Evolutionary conservation across 2,113 vertebrate genomes (phyloP).

Genomic region (Limnothrissa miodon): DNA sequence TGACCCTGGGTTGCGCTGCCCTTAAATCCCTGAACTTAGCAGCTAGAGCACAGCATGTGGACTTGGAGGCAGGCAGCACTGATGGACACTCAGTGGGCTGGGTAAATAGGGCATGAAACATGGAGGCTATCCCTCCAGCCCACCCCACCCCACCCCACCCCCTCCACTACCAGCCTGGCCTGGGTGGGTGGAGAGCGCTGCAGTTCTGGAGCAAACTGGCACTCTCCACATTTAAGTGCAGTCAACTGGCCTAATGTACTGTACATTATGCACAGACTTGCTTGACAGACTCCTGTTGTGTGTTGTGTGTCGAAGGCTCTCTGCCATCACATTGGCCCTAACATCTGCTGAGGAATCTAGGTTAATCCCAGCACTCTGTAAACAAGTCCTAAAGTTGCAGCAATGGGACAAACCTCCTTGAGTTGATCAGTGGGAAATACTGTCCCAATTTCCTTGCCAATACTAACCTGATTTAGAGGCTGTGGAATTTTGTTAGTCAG

Average conservation of each 20-base stretch:
- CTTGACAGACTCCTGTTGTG: background rate
- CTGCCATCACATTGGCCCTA: background rate
- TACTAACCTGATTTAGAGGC: background rate
- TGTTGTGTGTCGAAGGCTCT: background rate
- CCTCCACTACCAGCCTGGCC: background rate
- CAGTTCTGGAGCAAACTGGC: background rate
- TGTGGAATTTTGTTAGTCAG: background rate
- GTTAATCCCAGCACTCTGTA: background rate
- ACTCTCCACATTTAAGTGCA: background rate
- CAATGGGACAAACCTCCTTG: background rate
- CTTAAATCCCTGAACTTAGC: background rate
- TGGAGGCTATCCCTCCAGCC: background rate
- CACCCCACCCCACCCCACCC: conserved; percentile 23
- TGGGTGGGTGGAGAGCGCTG: background rate
- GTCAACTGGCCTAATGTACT: background rate
- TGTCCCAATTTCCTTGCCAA: background rate
- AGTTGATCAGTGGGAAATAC: background rate
- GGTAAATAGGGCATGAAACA: conserved; percentile 13
- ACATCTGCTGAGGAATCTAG: conserved; percentile 12
- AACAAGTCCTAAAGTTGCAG: background rate
- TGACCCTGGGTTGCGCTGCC: background rate
- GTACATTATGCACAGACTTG: background rate
- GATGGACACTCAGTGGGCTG: background rate
- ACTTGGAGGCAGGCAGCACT: background rate
- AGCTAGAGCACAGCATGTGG: background rate